Conservation (phyloP, 2,797 vertebrate genomes). For the Acanthornis magna region DNA sequence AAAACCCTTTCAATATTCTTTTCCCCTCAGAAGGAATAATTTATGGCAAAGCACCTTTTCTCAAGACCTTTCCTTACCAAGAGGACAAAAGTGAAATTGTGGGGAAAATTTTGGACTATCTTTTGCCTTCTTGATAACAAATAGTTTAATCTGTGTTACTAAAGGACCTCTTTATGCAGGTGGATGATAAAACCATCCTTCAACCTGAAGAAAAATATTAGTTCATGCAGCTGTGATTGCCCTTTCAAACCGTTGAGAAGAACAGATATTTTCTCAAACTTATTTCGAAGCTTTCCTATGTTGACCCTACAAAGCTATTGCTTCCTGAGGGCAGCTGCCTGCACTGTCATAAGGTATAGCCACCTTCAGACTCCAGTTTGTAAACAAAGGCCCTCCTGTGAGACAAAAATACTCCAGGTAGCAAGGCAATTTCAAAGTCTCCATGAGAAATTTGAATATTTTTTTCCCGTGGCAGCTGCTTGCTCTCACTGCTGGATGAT, state of each 20-base stretch:
- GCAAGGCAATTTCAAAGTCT: background rate
- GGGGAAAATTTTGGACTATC: constrained; percentile 74
- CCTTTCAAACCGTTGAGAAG: background rate
- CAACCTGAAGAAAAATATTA: constrained; percentile 47
- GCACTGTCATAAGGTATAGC: background rate
- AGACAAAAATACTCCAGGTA: background rate
- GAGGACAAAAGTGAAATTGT: constrained; percentile 79
- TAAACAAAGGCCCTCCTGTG: background rate
- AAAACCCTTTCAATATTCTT: background rate
- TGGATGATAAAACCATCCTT: constrained; percentile 66
- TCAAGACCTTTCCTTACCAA: constrained; percentile 74
- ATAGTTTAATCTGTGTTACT: constrained; percentile 74
- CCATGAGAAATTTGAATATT: background rate
- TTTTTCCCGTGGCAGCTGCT: background rate
- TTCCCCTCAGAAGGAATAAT: background rate
- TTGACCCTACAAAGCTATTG: background rate
- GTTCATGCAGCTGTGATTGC: background rate
- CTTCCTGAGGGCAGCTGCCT: background rate
- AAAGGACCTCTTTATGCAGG: constrained; percentile 65
- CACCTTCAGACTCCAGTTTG: background rate
- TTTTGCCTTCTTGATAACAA: constrained; percentile 74
- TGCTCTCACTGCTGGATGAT: background rate
- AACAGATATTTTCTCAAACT: background rate
- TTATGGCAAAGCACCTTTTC: constrained; percentile 33
- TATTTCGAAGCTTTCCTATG: background rate